Evolutionary conservation across 30 jellyfish, hydroid and myxozoan genomes (phyloP), one percentile per base, ranked within the genome.

Genomic region (Cassiopea andromeda): DNA sequence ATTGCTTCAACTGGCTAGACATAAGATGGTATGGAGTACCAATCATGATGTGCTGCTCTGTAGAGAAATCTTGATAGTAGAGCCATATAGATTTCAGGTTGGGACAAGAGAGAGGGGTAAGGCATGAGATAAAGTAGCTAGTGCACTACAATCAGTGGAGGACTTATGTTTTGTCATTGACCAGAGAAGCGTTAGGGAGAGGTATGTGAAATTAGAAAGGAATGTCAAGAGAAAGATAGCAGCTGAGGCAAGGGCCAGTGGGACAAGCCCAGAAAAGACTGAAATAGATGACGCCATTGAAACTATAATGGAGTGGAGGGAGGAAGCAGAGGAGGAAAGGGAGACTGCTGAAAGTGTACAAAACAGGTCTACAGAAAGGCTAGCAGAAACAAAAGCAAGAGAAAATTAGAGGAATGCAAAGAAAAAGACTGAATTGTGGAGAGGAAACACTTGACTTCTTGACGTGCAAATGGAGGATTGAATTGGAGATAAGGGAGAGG

Each of bases 81-180:
- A 81, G 46, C 90, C 90, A 4, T 81, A 60, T 46, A 38, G 44
- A 46, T 60, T 81, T 27, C 44, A 46, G 12, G 15, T 68, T 66
- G 90, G 90, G 10, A 59, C 81, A 60, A 81, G 90, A 46, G 81
- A 81, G 47, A 60, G 77, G 88, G 88, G 88, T 19, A 77, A 78
- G 44, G 7, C 77, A 38, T 78, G 88, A 77, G 48, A 59, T n/a
- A 44, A 50, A 14, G 76, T 78, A 7, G 87, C 87, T 1, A 78
- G 8, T 48, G 27, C 38, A 1, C 44, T 78, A 54, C 49, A 58
- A 48, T 57, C 17, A 18, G 6, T 71, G 59, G 75, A 48, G 44
- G 10, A 54, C 7, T 76, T 48, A 50, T 48, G n/a, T 4, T 78
- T 48, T 78, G 10, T 4, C 17, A 76, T 78, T 19, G 76, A 78